Base-by-base conservation (phyloP, 2,797 vertebrate species). In the Dipus sagitta region DNA sequence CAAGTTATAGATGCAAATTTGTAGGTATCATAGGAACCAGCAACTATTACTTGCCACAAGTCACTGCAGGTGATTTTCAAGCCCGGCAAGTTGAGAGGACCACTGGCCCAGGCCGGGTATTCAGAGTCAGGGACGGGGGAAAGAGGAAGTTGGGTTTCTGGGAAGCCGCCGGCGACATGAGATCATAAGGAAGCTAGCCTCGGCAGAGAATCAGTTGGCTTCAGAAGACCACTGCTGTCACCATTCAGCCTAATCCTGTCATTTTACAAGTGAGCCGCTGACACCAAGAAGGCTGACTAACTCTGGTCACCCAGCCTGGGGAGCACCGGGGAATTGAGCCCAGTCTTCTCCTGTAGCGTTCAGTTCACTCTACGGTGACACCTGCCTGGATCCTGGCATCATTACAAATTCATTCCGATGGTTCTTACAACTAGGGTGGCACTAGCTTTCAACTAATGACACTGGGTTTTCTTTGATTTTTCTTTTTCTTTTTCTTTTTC, bases 321-420 rank as follows among this genome's bases (percentile, higher is more conserved):
- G 1, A 30, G 3, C 3, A 3, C 14, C 6, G 58, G 26, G 80
- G 26, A 8, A 71, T 60, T 70, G 86, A 82, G 62, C 9, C 9
- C 34, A 75, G 71, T 82, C 28, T 28, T 52, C 24, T 30, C 21
- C 7, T 30, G 30, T 13, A 86, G 54, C 76, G 30, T 58, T 76
- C 58, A 75, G 38, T 52, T 71, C 2, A 4, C 38, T 70, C 32
- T 20, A 0, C 21, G 26, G 75, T 52, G 52, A 75, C 26, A 82
- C 0, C 0, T 1, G 68, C 0, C 0, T 1, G 68, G 54, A 58
- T 20, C n/a, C 64, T 79, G 1, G 0, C 6, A 21, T 47, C 13
- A 4, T 64, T 21, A 67, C 47, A 38, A 3, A 38, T 65, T 8
- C 4, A 34, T 91, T 75, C 32, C 65, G 28, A 47, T 6, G 9